phyloP scores from a whole-genome alignment of 2,888 invertebrate genomes.

The Chymomyza procnemis region DNA sequence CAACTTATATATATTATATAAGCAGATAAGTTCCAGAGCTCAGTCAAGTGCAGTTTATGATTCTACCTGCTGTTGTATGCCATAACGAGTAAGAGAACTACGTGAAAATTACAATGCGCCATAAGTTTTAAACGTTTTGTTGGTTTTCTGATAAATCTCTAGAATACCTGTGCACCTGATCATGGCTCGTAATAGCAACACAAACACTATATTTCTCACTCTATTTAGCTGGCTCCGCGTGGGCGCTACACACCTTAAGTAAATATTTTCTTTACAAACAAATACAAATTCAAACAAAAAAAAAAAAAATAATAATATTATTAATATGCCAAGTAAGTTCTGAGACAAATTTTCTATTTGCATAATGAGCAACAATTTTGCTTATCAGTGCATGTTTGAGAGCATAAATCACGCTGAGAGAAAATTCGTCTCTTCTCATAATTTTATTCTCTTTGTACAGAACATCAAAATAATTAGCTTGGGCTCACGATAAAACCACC shows the following conservation, averaged over 20 bases:
- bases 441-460: no score
- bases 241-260: conserved; percentile 11
- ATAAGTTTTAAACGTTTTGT: conserved; percentile 1
- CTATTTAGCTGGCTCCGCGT: not conserved
- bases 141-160: not conserved
- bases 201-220: not conserved
- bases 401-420: not conserved
- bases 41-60: conserved; percentile 15
- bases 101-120: conserved; percentile 33
- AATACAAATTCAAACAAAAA: not conserved
- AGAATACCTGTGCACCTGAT: not conserved
- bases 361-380: not conserved
- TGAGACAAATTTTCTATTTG: not conserved
- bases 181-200: not conserved
- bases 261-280: conserved; percentile 8
- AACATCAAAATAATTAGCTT: not conserved
- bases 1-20: not conserved
- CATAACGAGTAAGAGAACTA: conserved; percentile 10
- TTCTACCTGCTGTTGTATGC: not conserved
- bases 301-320: no score
- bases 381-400: not conserved
- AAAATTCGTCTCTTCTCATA: no score
- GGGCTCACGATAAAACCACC: no score
- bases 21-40: conserved; percentile 34
- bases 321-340: not conserved